Evolutionary conservation across 2,797 vertebrate species (phyloP).

Genomic region (Vipera latastei): DNA sequence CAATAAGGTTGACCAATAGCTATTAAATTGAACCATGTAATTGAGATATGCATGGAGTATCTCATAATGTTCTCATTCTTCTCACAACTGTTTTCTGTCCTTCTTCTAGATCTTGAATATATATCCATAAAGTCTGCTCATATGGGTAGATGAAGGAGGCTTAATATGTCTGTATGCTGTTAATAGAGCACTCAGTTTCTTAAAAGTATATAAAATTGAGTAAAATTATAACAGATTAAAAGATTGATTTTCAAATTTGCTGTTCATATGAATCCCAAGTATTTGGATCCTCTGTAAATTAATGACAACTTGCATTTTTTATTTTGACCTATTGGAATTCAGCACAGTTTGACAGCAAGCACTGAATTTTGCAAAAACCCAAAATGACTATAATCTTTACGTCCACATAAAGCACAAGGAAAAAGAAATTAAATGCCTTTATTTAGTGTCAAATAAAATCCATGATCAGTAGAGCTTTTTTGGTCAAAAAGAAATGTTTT

Average conservation of each 20-base stretch:
- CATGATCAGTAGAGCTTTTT: not conserved
- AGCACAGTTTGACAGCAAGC: not conserved
- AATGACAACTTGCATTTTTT: slow-evolving; percentile 13
- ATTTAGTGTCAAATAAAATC: slow-evolving; percentile 8
- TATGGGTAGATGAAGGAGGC: not conserved
- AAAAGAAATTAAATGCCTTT: slow-evolving; percentile 29
- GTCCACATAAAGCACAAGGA: not conserved
- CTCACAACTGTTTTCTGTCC: not conserved
- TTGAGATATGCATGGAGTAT: not conserved
- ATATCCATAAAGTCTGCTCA: not conserved
- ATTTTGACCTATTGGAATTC: not conserved
- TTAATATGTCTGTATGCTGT: not conserved
- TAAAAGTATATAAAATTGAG: not conserved
- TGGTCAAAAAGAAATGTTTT: not conserved
- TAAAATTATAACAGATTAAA: not conserved
- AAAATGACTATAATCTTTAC: not conserved
- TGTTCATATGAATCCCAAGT: not conserved
- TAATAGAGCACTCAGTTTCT: not conserved
- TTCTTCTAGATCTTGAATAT: not conserved
- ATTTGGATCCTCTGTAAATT: not conserved
- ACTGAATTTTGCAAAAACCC: not conserved
- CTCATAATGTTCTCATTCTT: not conserved
- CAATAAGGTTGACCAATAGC: not conserved
- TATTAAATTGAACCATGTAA: not conserved
- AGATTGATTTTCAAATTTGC: not conserved